Conservation (phyloP, 2,888 invertebrate genomes). For the Cyaniris semiargus region DNA sequence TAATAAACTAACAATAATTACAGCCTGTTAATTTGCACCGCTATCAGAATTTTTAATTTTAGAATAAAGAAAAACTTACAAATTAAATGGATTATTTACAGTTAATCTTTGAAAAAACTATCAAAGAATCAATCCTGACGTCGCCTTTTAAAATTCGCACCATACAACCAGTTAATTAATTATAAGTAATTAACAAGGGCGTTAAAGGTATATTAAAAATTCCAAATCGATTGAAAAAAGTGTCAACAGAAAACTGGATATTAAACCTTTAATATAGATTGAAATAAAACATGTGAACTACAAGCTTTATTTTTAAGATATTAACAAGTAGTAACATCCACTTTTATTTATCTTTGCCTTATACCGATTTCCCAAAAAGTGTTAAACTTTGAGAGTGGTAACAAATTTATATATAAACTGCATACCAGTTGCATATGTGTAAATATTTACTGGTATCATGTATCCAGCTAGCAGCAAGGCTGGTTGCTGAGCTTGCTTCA, state of each 20-base stretch:
- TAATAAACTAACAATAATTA: too few relatives aligned
- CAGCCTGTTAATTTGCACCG: too few relatives aligned
- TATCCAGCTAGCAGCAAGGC: conserved; percentile 62
- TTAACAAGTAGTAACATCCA: not conserved
- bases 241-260: not conserved
- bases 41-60: too few relatives aligned
- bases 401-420: conserved; percentile 67
- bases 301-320: not conserved
- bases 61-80: too few relatives aligned
- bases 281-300: not conserved
- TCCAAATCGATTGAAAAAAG: conserved; percentile 15
- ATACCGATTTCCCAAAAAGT: too few relatives aligned
- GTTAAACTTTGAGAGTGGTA: conserved; percentile 61
- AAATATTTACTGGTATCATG: conserved; percentile 68
- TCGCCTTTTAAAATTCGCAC: not conserved
- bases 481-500: conserved; percentile 61
- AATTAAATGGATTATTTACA: too few relatives aligned
- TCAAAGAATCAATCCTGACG: too few relatives aligned
- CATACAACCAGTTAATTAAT: not conserved
- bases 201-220: not conserved
- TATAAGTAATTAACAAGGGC: not conserved
- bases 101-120: too few relatives aligned
- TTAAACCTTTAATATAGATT: not conserved
- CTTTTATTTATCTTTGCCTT: not conserved
- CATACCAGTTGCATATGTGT: conserved; percentile 64